These are phyloP conservation scores for Lottia gigantea DNA, from an alignment of 2,888 invertebrate species.

Conservation along the genomic window DNA sequence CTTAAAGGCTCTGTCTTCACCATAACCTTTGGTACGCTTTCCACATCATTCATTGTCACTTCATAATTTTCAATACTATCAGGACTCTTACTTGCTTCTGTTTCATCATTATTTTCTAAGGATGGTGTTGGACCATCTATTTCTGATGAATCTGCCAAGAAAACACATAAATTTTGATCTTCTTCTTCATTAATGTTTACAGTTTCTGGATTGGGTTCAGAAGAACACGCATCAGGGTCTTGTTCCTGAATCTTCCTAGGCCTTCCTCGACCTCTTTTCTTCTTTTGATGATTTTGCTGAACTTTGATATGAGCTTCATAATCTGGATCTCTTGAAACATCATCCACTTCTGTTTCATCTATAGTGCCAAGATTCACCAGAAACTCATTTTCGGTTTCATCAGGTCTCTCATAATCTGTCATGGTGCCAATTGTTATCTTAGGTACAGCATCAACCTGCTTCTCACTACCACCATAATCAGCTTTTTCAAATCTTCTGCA, in stretches of 20 bases:
- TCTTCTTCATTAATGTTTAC: slow-evolving; percentile 31
- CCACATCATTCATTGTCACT: slow-evolving; percentile 1
- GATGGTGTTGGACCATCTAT: slow-evolving; percentile 11
- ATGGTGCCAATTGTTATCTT: slow-evolving; percentile 13
- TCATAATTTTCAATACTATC: slow-evolving; percentile 16
- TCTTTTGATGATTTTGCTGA: not conserved
- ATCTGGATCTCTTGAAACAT: slow-evolving; percentile 1
- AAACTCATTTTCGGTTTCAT: slow-evolving; percentile 18
- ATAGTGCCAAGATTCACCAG: slow-evolving; percentile 13
- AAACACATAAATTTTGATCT: slow-evolving; percentile 22
- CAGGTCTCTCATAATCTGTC: slow-evolving; percentile 9
- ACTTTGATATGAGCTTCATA: slow-evolving; percentile 2
- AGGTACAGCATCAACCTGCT: not conserved
- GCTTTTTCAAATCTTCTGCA: slow-evolving; percentile 36
- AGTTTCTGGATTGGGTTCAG: slow-evolving; percentile 18
- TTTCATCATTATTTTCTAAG: not conserved
- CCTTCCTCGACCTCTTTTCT: slow-evolving; percentile 24
- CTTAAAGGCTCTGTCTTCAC: not conserved
- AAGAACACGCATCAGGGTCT: slow-evolving; percentile 25
- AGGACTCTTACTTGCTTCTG: not conserved
- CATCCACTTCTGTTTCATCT: not conserved
- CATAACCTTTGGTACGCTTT: slow-evolving; percentile 3
- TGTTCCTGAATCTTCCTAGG: slow-evolving; percentile 30
- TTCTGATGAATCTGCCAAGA: slow-evolving; percentile 25
- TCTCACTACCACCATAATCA: slow-evolving; percentile 10